A percentile compares a stretch with the other conserved stretches of the same genome.
These are phyloP conservation scores for Agrochola litura DNA, from an alignment of 2,888 invertebrate species.

Conservation along the genomic window DNA sequence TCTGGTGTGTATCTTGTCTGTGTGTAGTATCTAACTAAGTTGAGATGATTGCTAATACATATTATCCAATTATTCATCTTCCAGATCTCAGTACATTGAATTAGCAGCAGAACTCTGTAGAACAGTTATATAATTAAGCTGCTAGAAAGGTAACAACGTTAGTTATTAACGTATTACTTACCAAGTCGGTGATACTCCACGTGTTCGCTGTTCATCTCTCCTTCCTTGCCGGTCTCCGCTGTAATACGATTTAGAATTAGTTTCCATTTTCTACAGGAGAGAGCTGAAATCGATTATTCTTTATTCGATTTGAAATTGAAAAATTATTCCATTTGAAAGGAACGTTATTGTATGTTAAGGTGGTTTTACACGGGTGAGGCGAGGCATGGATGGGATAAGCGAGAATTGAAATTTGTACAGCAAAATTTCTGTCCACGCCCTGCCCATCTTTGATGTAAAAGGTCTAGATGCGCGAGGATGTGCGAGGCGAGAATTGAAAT, in stretches of 20 bases:
- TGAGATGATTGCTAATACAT: too few species aligned
- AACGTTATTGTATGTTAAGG: conserved; percentile 2
- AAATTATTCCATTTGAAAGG: conserved; percentile 7
- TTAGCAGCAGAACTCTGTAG: not conserved
- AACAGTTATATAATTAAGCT: conserved; percentile 21
- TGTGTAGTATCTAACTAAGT: not conserved
- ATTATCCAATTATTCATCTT: conserved; percentile 18
- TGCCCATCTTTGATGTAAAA: too few species aligned
- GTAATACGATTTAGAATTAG: conserved; percentile 60
- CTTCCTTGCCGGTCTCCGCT: conserved; percentile 78
- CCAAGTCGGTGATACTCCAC: conserved; percentile 84
- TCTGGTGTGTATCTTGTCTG: too few species aligned
- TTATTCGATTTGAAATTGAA: conserved; percentile 29
- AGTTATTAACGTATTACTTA: conserved; percentile 68
- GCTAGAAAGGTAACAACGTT: conserved; percentile 19
- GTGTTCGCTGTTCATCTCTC: conserved; percentile 78
- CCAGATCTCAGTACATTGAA: not conserved
- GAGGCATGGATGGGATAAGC: too few species aligned
- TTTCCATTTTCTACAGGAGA: conserved; percentile 18
- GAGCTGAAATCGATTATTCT: conserved; percentile 9
- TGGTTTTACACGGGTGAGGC: too few species aligned
- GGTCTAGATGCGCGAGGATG: too few species aligned
- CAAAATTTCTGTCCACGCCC: too few species aligned
- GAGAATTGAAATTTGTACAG: too few species aligned
- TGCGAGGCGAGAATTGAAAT: too few species aligned